Percentiles rank a stretch among this genome's conserved stretches.
phyloP scores from a whole-genome alignment of 2,888 invertebrate genomes.

The Phyto melanocephala region DNA sequence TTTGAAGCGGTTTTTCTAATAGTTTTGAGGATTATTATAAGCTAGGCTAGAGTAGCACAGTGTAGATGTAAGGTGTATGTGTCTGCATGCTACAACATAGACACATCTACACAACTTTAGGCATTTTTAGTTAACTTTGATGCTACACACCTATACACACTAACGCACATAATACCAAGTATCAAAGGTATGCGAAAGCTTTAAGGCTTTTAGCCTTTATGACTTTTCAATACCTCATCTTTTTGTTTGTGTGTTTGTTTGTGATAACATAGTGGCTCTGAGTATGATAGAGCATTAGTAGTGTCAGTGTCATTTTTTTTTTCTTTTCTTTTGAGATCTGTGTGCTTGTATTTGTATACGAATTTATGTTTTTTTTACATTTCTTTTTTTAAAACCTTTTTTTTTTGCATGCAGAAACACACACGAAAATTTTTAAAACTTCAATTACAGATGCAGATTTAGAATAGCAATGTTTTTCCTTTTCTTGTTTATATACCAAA shows the following conservation, averaged over 20 bases:
- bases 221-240: conserved; percentile 57
- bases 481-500: too few species aligned
- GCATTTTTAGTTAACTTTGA: conserved; percentile 41
- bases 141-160: background rate
- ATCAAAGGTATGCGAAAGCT: conserved; percentile 47
- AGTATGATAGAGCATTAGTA: background rate
- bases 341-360: background rate
- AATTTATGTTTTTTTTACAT: too few species aligned
- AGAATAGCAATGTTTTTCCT: too few species aligned
- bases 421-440: conserved; percentile 64
- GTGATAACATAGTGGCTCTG: conserved; percentile 6
- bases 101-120: conserved; percentile 46
- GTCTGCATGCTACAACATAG: background rate
- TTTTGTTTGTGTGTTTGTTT: background rate
- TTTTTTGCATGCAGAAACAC: conserved; percentile 11
- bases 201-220: conserved; percentile 59
- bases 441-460: conserved; percentile 60
- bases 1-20: conserved; percentile 57
- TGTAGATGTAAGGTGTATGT: background rate
- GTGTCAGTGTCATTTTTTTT: conserved; percentile 10
- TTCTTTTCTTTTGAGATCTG: conserved; percentile 16
- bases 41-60: conserved; percentile 27
- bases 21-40: conserved; percentile 63
- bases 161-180: background rate
- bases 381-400: background rate